Base-by-base conservation (phyloP, 2,113 vertebrate genomes). In the Caracal caracal region DNA sequence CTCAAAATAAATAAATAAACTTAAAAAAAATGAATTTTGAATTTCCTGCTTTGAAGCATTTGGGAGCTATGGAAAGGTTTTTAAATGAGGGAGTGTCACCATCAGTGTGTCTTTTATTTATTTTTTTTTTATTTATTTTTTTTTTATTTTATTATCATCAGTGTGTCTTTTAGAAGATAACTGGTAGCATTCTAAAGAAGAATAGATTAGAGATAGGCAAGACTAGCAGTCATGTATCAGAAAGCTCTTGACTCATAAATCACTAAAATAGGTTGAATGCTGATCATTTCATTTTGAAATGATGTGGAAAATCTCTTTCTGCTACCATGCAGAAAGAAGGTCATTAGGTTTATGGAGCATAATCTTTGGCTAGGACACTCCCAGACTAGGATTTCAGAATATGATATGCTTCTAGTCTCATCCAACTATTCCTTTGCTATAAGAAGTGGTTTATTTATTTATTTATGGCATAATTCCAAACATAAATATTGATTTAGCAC, bases 121-220 rank as follows among this genome's bases (percentile, higher is more conserved):
- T n/a, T n/a, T n/a, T n/a, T n/a, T n/a, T n/a, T n/a, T n/a, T n/a
- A n/a, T n/a, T n/a, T n/a, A n/a, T n/a, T n/a, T n/a, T n/a, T n/a
- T n/a, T n/a, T n/a, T n/a, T n/a, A n/a, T n/a, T n/a, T n/a, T n/a
- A n/a, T n/a, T n/a, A n/a, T n/a, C 35, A 47, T 53, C 37, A 37
- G 4, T 79, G 37, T 92, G 28, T 84, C 35, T 70, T 95, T 92
- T 81, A n/a, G 73, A 91, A 90, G 73, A 61, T 68, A 61, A 49
- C 47, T 89, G 40, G 26, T 75, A 82, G 26, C 71, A 63, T 90
- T 73, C 75, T 95, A 37, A 75, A 75, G 65, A 92, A 24, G n/a
- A 95, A 65, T 20, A 20, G 15, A 40, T 61, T 91, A 61, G 10
- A 88, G 76, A 73, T 75, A 33, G 56, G 43, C 19, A 68, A 53